A percentile compares a stretch with the other conserved stretches of the same genome.
Evolutionary conservation across 2,888 invertebrate genomes (phyloP).

Genomic region (Alviniconcha strummeri): DNA sequence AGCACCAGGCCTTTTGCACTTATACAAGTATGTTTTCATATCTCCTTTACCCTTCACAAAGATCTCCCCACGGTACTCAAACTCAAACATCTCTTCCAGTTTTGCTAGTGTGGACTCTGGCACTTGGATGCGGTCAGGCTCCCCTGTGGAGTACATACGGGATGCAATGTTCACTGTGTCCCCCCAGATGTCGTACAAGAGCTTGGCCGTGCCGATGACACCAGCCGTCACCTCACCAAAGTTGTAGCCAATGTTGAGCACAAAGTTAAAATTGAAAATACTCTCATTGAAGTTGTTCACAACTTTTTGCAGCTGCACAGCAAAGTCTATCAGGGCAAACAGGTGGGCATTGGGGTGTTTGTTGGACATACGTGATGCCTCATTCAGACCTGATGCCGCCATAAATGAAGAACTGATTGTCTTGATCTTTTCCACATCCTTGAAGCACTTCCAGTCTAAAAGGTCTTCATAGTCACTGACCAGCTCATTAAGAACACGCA

Average conservation of each 20-base stretch:
- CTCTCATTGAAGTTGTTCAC: conserved; percentile 71
- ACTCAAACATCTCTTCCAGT: conserved; percentile 85
- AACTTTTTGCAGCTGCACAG: conserved; percentile 87
- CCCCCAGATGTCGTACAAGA: conserved; percentile 99
- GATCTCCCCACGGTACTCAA: conserved; percentile 93
- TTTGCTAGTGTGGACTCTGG: conserved; percentile 75
- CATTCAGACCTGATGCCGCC: conserved; percentile 97
- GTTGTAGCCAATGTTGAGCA: conserved; percentile 85
- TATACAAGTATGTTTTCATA: conserved; percentile 90
- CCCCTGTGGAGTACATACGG: conserved; percentile 97
- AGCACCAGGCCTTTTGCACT: conserved; percentile 59
- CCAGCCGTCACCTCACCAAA: conserved; percentile 97
- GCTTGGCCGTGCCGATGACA: conserved; percentile 94
- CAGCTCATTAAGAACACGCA: conserved; percentile 95
- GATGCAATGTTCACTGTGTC: conserved; percentile 98
- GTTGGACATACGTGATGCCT: conserved; percentile 82
- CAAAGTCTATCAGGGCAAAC: conserved; percentile 93
- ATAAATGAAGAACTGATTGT: conserved; percentile 96
- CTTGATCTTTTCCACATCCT: conserved; percentile 96
- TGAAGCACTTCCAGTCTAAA: conserved; percentile 86
- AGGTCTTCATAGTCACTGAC: conserved; percentile 97
- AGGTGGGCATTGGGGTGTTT: conserved; percentile 85
- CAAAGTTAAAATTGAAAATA: conserved; percentile 74
- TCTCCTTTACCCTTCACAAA: conserved; percentile 97
- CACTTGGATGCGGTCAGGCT: conserved; percentile 84